These are phyloP conservation scores for Pachycephus smyrnensis DNA, from an alignment of 2,888 invertebrate species.

Conservation along the genomic window DNA sequence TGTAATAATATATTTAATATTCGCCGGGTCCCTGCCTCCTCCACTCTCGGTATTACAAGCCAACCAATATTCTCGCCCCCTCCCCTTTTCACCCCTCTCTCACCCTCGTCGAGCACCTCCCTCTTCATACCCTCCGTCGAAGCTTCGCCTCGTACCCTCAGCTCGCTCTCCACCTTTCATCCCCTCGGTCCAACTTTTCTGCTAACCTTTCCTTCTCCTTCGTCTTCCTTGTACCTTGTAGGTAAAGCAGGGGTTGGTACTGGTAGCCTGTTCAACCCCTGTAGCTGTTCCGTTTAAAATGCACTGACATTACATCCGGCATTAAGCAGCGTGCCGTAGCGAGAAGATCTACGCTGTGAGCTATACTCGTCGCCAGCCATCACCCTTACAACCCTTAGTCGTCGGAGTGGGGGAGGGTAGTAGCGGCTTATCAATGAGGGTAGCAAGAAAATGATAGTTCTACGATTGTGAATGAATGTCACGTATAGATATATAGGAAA, in stretches of 20 bases:
- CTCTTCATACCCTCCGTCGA: slow-evolving; percentile 6
- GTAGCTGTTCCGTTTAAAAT: slow-evolving; percentile 42
- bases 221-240: slow-evolving; percentile 14
- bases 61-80: slow-evolving; percentile 64
- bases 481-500: background rate
- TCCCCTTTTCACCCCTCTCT: slow-evolving; percentile 28
- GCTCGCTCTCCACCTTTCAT: slow-evolving; percentile 15
- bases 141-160: too few species aligned
- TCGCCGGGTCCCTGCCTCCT: slow-evolving; percentile 58
- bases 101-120: slow-evolving; percentile 24
- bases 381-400: too few species aligned
- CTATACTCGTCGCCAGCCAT: too few species aligned
- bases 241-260: background rate
- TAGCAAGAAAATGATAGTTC: too few species aligned
- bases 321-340: slow-evolving; percentile 36
- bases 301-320: slow-evolving; percentile 58
- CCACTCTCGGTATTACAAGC: slow-evolving; percentile 63
- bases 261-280: slow-evolving; percentile 17
- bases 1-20: slow-evolving; percentile 67
- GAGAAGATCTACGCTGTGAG: too few species aligned
- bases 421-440: too few species aligned
- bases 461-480: too few species aligned
- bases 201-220: slow-evolving; percentile 12
- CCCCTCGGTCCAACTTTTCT: slow-evolving; percentile 11
- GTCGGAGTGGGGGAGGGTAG: too few species aligned